phyloP scores from a whole-genome alignment of 2,113 vertebrate species.

The Syngnathus typhle region DNA sequence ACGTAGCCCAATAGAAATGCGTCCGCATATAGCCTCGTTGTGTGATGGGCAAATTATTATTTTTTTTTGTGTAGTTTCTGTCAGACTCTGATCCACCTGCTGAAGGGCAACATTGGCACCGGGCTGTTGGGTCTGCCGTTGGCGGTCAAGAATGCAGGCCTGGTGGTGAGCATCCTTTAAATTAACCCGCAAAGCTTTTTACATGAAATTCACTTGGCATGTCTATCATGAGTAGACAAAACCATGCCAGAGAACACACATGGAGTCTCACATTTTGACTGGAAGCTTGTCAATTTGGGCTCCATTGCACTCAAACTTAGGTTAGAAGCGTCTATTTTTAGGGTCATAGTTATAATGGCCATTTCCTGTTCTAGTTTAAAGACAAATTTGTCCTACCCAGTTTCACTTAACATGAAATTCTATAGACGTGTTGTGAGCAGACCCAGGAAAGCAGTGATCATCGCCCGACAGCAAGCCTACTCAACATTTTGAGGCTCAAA shows the following conservation, averaged over 20 bases:
- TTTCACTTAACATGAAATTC: too few relatives aligned
- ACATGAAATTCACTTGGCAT: neutral
- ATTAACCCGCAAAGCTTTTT: neutral
- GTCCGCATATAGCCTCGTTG: neutral
- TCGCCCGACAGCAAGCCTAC: too few relatives aligned
- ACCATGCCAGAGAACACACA: neutral
- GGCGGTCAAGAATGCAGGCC: slow-evolving; percentile 90
- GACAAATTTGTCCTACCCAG: too few relatives aligned
- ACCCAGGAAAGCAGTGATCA: too few relatives aligned
- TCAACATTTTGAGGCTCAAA: too few relatives aligned
- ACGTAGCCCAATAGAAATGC: slow-evolving; percentile 25
- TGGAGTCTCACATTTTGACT: too few relatives aligned
- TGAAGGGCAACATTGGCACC: slow-evolving; percentile 93
- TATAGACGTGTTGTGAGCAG: too few relatives aligned
- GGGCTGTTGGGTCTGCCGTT: slow-evolving; percentile 90
- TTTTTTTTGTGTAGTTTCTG: slow-evolving; percentile 71
- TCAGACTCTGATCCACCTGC: slow-evolving; percentile 89
- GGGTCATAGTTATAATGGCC: too few relatives aligned
- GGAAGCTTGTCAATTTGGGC: too few relatives aligned
- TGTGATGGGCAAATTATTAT: neutral
- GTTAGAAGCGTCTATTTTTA: too few relatives aligned
- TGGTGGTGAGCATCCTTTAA: slow-evolving; percentile 78
- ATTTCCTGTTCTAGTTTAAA: too few relatives aligned
- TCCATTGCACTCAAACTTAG: too few relatives aligned
- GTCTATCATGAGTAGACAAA: neutral